Evolutionary conservation across 2,888 invertebrate species (phyloP).

Genomic region (Pomacea canaliculata): DNA sequence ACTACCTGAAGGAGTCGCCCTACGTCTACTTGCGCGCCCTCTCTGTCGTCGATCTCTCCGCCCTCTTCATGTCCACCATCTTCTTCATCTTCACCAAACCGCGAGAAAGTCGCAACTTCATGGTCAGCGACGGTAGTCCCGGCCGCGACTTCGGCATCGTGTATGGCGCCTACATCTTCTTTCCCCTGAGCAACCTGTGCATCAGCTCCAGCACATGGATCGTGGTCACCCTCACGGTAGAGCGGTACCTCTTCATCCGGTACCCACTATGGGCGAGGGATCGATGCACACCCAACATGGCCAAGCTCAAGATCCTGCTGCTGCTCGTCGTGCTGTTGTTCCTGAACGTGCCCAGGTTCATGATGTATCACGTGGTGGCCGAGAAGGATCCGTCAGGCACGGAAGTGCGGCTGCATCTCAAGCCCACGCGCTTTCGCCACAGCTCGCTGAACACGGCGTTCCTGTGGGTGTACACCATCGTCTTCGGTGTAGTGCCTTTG

Average conservation of each 20-base stretch:
- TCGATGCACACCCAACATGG: slow-evolving; percentile 54
- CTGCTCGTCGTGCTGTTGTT: slow-evolving; percentile 47
- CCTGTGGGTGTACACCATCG: slow-evolving; percentile 55
- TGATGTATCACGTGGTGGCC: slow-evolving; percentile 42
- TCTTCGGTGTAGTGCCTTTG: slow-evolving; percentile 56
- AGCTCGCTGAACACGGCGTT: slow-evolving; percentile 39
- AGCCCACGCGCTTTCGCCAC: slow-evolving; percentile 51
- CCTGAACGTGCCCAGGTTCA: slow-evolving; percentile 59
- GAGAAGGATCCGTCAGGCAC: slow-evolving; percentile 3
- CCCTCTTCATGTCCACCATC: slow-evolving; percentile 53
- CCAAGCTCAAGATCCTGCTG: slow-evolving; percentile 47
- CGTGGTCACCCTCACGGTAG: slow-evolving; percentile 60
- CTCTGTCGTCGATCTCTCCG: slow-evolving; percentile 56
- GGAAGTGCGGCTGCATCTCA: slow-evolving; percentile 23
- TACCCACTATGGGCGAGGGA: slow-evolving; percentile 61
- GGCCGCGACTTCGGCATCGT: slow-evolving; percentile 48
- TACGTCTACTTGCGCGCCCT: slow-evolving; percentile 63
- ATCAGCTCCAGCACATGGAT: slow-evolving; percentile 60
- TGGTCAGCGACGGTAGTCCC: slow-evolving; percentile 40
- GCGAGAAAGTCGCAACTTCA: background rate
- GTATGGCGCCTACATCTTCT: slow-evolving; percentile 56
- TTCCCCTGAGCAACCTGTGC: slow-evolving; percentile 60
- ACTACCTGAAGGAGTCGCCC: slow-evolving; percentile 60
- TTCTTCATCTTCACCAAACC: slow-evolving; percentile 37
- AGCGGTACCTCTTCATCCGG: slow-evolving; percentile 58